Base-by-base conservation (phyloP, 2,888 invertebrate genomes). In the Stegophylla sp. region DNA sequence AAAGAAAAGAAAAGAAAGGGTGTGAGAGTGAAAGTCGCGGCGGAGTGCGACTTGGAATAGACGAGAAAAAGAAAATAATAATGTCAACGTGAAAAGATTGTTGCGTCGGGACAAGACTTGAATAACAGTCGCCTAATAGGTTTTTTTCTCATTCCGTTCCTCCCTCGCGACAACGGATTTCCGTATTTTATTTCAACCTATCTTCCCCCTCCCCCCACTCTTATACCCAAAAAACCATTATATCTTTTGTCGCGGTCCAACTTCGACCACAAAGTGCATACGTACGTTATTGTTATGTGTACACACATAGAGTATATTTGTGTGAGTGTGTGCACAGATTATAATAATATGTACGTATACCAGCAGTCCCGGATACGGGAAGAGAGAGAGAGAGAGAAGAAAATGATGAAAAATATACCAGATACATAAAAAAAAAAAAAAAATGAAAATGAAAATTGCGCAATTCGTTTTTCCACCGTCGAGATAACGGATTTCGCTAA, bases 11-110 rank as follows among this genome's bases (percentile, higher is more conserved):
- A 28, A 17, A 13, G 28, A 17, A 26, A 28, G 15, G 3, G 23
- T 1, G 34, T 43, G 3, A 26, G 20, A 45, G n/a, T n/a, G 26
- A 15, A 51, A 51, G 63, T 12, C 5, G 34, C 48, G 53, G 45
- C 15, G 15, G 1, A 4, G n/a, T 45, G 15, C n/a, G 23, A 2
- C n/a, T 34, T 4, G 23, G 23, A n/a, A 34, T 34, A 7, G 20
- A 53, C 12, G 75, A n/a, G n/a, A 66, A 76, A 43, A 43, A 76
- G 67, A 67, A 76, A 76, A 76, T 76, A 56, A 76, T 67, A 76
- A 76, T 76, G 76, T 76, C 67, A 56, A 17, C 17, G 76, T 43
- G 56, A 76, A 76, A 76, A 64, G 76, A 76, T 76, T 67, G 76
- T 76, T 76, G 75, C 66, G 41, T 13, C 34, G 75, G 64, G 41